A percentile compares a stretch with the other conserved stretches of the same genome.
Conservation (phyloP, 2,797 vertebrate species). For the Enteromius treurensis region DNA sequence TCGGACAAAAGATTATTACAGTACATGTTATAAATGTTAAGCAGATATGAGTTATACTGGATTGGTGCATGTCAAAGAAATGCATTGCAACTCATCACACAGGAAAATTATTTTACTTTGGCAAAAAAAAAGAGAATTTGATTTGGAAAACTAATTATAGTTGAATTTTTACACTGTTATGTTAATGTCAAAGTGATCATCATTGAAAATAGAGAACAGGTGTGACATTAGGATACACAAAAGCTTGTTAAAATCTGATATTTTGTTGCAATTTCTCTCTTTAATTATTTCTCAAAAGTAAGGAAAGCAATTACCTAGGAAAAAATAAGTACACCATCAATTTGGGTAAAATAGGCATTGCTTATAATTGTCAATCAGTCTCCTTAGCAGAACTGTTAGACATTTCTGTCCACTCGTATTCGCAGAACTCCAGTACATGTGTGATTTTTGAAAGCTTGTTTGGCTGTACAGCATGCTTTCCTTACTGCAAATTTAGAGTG, state of each 20-base stretch:
- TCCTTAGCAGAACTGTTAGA: not conserved
- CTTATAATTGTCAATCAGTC: slow-evolving; percentile 3
- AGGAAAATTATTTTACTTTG: not conserved
- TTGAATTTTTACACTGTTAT: not conserved
- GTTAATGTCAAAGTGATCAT: not conserved
- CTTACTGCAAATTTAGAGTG: not conserved
- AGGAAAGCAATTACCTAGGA: not conserved
- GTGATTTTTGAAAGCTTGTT: not conserved
- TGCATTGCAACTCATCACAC: not conserved
- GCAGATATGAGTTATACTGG: not conserved
- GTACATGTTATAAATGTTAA: not conserved
- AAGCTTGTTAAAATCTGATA: not conserved
- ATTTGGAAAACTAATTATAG: not conserved
- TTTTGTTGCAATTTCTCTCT: not conserved
- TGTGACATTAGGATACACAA: not conserved
- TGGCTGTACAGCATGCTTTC: not conserved
- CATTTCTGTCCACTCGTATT: not conserved
- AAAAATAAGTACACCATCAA: slow-evolving; percentile 4
- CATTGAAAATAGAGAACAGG: not conserved
- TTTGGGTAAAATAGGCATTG: not conserved
- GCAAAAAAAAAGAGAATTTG: not conserved
- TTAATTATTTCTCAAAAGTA: not conserved
- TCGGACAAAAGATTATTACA: not conserved
- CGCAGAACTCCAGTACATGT: not conserved
- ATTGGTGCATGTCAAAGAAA: not conserved